Percentiles rank a stretch among this genome's conserved stretches.
Evolutionary conservation across 92 coral and sea anemone species (phyloP).

Genomic region (Epizoanthus illoricatus): DNA sequence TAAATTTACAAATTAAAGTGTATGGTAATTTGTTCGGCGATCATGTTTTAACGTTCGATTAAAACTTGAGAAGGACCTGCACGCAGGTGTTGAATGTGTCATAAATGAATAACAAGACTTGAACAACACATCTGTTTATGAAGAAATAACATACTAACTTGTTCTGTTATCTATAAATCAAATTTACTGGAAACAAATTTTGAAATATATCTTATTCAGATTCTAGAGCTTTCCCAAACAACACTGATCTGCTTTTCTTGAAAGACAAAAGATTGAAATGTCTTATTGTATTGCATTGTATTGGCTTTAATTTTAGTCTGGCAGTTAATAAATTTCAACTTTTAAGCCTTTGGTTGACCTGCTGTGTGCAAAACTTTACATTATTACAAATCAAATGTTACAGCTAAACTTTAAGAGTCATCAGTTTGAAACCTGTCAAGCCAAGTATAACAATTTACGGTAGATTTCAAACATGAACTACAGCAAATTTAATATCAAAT

Average conservation of each 20-base stretch:
- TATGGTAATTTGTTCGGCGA: neutral
- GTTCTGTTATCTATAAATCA: neutral
- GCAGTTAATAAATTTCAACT: neutral
- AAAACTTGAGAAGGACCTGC: slow-evolving; percentile 6
- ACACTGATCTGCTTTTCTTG: neutral
- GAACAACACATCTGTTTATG: neutral
- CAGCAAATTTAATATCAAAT: no score
- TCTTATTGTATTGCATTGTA: neutral
- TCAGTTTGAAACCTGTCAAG: no score
- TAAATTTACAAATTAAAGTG: neutral
- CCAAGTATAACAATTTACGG: no score
- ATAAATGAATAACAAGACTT: slow-evolving; percentile 18
- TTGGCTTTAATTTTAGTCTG: neutral
- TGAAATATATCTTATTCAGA: no score
- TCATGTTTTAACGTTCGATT: slow-evolving; percentile 7
- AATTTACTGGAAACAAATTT: neutral
- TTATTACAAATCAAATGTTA: no score
- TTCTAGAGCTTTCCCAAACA: neutral
- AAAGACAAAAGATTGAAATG: neutral
- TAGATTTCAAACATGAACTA: no score
- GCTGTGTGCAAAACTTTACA: no score
- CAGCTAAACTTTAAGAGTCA: no score
- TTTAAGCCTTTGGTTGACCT: neutral
- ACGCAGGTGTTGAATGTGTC: slow-evolving; percentile 15
- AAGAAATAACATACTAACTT: neutral